Percentiles rank a stretch among this genome's conserved stretches.
These are phyloP conservation scores for Lepidochrysops patricia DNA, from an alignment of 2,888 invertebrate genomes.

Conservation along the genomic window DNA sequence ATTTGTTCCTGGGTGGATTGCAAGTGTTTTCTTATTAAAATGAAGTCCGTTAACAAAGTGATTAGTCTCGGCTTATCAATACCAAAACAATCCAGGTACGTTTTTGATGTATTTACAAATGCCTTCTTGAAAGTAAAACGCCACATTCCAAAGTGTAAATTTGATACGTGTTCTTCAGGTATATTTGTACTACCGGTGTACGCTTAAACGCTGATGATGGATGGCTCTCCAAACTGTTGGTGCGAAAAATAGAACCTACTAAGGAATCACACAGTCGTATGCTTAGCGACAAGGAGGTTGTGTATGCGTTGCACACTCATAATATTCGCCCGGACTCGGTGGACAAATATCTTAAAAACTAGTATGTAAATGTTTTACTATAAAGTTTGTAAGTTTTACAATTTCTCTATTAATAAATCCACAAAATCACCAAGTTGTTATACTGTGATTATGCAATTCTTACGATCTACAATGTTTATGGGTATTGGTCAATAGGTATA, in stretches of 20 bases:
- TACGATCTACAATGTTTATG: neutral
- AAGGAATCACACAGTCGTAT: slow-evolving; percentile 97
- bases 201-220: slow-evolving; percentile 76
- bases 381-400: neutral
- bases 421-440: slow-evolving; percentile 10
- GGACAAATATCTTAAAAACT: slow-evolving; percentile 89
- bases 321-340: slow-evolving; percentile 93
- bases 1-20: slow-evolving; percentile 7
- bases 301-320: slow-evolving; percentile 96
- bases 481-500: neutral
- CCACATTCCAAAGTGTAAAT: neutral
- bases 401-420: neutral
- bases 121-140: slow-evolving; percentile 13
- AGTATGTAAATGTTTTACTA: slow-evolving; percentile 78
- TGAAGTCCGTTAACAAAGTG: slow-evolving; percentile 59
- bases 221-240: slow-evolving; percentile 92
- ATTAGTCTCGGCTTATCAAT: slow-evolving; percentile 44
- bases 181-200: slow-evolving; percentile 53
- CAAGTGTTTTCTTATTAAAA: slow-evolving; percentile 23
- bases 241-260: slow-evolving; percentile 93
- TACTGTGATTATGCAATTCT: slow-evolving; percentile 53
- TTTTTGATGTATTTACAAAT: slow-evolving; percentile 10
- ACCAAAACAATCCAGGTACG: slow-evolving; percentile 58
- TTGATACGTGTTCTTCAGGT: slow-evolving; percentile 35
- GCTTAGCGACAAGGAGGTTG: slow-evolving; percentile 95